phyloP scores from a whole-genome alignment of 2,797 vertebrate genomes.

The Poeciliopsis turneri region DNA sequence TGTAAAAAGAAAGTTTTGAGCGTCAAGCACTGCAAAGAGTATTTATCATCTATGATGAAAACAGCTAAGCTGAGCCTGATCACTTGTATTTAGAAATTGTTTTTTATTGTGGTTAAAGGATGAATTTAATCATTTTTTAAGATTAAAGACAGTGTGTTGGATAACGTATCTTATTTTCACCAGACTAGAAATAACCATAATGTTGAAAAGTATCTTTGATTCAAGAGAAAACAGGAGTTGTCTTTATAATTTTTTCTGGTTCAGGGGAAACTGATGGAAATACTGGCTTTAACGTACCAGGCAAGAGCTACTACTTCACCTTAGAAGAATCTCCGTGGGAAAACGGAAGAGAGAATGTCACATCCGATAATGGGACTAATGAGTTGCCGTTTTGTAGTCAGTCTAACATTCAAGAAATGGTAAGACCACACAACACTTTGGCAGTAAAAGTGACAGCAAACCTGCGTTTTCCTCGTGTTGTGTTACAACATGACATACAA shows the following conservation, averaged over 20 bases:
- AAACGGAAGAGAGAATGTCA: background rate
- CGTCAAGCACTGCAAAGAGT: background rate
- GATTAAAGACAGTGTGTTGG: background rate
- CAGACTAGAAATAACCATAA: background rate
- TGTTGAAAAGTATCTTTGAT: background rate
- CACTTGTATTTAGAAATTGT: background rate
- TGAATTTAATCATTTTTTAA: background rate
- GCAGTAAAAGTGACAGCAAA: background rate
- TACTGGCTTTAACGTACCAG: constrained; percentile 19
- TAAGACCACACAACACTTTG: constrained; percentile 18
- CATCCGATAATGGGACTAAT: background rate
- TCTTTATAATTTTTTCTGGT: constrained; percentile 16
- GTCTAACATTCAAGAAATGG: constrained; percentile 48
- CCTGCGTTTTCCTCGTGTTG: background rate
- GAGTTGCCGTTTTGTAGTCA: constrained; percentile 21
- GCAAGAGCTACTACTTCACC: constrained; percentile 44
- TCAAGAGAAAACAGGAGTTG: background rate
- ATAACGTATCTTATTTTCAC: background rate
- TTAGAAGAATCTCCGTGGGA: constrained; percentile 69
- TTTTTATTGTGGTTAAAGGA: background rate
- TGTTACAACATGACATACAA: background rate
- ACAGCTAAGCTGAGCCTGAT: background rate
- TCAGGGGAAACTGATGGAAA: constrained; percentile 8
- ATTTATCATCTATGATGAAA: background rate
- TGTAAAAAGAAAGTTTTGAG: background rate